These are phyloP conservation scores for Isichthys henryi DNA, from an alignment of 2,113 vertebrate genomes.

Conservation along the genomic window DNA sequence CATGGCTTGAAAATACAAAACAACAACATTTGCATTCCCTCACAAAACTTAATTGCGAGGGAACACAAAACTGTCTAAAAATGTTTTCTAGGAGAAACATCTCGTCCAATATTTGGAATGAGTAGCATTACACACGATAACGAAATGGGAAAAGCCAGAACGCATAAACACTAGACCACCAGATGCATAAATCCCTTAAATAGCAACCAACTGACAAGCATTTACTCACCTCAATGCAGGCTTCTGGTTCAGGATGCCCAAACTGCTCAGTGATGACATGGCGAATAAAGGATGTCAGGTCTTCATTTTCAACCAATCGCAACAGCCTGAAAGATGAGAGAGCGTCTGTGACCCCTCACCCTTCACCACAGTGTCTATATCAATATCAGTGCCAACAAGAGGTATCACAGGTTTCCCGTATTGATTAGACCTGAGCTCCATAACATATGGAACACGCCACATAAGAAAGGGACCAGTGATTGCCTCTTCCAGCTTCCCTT, in stretches of 20 bases:
- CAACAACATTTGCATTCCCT: background rate
- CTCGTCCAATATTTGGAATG: background rate
- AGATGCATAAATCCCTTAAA: background rate
- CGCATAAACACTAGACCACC: background rate
- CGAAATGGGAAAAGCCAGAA: background rate
- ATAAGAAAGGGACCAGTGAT: background rate
- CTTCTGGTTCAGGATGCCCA: background rate
- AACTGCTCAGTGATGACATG: background rate
- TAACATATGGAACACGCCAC: background rate
- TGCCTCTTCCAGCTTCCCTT: background rate
- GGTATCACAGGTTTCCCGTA: background rate
- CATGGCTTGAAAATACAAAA: background rate
- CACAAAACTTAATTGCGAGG: background rate
- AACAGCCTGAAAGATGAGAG: background rate
- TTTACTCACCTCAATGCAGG: conserved; percentile 8
- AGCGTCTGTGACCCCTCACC: background rate
- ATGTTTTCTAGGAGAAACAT: background rate
- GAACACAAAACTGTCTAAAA: background rate
- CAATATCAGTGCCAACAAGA: background rate
- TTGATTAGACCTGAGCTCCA: background rate
- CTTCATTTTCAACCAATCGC: background rate
- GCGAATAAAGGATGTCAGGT: background rate
- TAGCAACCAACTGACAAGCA: background rate
- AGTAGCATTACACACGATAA: background rate
- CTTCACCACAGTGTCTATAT: background rate